A percentile compares a stretch with the other conserved stretches of the same genome.
Conservation (phyloP, 2,888 invertebrate genomes). For the Notodonta dromedarius region DNA sequence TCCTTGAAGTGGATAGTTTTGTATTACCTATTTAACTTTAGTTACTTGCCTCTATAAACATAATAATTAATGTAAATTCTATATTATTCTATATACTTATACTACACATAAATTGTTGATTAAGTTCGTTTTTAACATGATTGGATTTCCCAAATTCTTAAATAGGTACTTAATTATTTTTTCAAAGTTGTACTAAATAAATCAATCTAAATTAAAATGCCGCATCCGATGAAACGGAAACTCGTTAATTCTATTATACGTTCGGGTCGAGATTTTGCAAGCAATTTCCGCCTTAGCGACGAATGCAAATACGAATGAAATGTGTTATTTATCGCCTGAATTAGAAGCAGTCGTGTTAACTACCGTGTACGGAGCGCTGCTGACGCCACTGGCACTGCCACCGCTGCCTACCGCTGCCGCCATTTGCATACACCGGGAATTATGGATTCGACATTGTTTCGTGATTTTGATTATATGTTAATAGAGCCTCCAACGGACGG, state of each 20-base stretch:
- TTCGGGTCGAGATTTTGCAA: constrained; percentile 70
- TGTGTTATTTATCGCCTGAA: constrained; percentile 78
- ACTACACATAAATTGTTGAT: no score
- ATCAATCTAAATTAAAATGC: constrained; percentile 22
- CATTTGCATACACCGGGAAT: constrained; percentile 47
- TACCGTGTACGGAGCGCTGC: constrained; percentile 34
- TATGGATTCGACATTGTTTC: constrained; percentile 38
- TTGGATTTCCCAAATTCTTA: no score
- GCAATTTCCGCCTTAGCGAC: constrained; percentile 77
- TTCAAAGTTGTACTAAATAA: neutral
- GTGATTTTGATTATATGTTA: constrained; percentile 27
- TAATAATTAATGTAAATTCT: no score
- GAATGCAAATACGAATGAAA: constrained; percentile 76
- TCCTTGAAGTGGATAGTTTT: no score
- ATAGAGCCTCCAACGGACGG: neutral
- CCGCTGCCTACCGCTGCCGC: constrained; percentile 20
- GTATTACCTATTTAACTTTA: no score
- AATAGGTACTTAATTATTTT: no score
- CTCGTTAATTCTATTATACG: constrained; percentile 47
- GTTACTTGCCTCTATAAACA: no score
- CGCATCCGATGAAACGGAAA: constrained; percentile 48
- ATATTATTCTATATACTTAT: no score
- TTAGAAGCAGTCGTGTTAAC: constrained; percentile 63
- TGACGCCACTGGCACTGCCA: constrained; percentile 10
- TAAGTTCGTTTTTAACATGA: no score